phyloP scores from a whole-genome alignment of 2,888 invertebrate species.

The Salpingus planirostris region DNA sequence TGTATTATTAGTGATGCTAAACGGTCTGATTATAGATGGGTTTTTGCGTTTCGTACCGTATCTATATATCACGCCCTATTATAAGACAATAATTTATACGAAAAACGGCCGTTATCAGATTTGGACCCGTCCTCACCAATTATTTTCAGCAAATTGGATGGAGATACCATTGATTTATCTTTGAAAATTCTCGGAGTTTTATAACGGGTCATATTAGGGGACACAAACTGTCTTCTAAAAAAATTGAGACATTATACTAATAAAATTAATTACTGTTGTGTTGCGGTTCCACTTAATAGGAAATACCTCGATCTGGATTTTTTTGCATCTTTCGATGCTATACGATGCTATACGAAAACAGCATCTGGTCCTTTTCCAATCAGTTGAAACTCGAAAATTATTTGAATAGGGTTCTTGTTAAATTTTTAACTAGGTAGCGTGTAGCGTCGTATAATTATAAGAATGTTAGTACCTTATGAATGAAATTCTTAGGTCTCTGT shows the following conservation, averaged over 20 bases:
- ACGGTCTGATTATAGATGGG: conserved; percentile 20
- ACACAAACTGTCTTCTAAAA: neutral
- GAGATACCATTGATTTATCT: neutral
- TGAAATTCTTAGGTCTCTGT: no score
- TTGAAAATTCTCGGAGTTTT: no score
- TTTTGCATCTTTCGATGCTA: no score
- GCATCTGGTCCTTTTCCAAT: no score
- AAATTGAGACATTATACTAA: neutral
- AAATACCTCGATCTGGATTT: no score
- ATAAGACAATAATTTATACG: conserved; percentile 13
- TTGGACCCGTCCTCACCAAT: conserved; percentile 5
- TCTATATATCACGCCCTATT: conserved; percentile 14
- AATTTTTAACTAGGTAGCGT: no score
- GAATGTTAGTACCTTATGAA: no score
- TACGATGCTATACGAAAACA: no score
- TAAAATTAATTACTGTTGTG: neutral
- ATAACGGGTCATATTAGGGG: neutral
- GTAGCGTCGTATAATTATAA: no score
- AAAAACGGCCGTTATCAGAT: conserved; percentile 12
- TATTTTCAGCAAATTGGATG: conserved; percentile 10
- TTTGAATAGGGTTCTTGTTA: no score
- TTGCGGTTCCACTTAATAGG: no score
- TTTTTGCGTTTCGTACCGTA: conserved; percentile 6
- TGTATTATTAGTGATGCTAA: conserved; percentile 22
- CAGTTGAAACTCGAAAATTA: no score